Evolutionary conservation across 2,888 invertebrate species (phyloP).

Genomic region (Melitaea athalia): DNA sequence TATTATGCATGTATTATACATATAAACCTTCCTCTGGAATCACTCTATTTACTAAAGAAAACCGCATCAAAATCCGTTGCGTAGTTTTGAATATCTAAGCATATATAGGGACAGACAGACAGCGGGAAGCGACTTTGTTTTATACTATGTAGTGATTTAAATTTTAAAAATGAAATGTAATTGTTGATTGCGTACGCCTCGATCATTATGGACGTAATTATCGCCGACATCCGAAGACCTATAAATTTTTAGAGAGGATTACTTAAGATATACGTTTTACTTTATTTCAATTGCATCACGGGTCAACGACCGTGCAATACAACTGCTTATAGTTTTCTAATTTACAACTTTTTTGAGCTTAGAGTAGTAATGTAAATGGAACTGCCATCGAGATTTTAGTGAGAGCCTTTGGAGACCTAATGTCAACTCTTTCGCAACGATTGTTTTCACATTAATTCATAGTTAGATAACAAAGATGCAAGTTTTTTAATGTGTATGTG

Average conservation of each 20-base stretch:
- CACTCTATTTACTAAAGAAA: no score
- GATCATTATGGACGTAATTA: neutral
- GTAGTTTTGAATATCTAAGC: no score
- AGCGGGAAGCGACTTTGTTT: no score
- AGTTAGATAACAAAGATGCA: no score
- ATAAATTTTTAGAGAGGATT: neutral
- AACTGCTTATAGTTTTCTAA: conserved; percentile 11
- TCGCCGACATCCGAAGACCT: neutral
- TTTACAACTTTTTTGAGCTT: conserved; percentile 1
- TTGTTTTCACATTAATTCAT: no score
- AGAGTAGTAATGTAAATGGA: neutral
- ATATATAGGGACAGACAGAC: no score
- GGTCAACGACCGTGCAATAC: conserved; percentile 9
- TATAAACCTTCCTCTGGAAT: no score
- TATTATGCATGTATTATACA: no score
- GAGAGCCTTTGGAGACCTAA: neutral
- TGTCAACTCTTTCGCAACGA: neutral
- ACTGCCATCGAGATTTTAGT: neutral
- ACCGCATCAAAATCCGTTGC: no score
- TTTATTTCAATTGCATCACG: conserved; percentile 9
- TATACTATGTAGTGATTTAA: no score
- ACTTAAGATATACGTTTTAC: conserved; percentile 8
- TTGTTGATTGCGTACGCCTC: neutral
- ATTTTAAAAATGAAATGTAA: neutral
- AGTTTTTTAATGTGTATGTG: no score